A percentile compares a stretch with the other conserved stretches of the same genome.
phyloP scores from a whole-genome alignment of 2,797 vertebrate species.

The Neosalanx taihuensis region DNA sequence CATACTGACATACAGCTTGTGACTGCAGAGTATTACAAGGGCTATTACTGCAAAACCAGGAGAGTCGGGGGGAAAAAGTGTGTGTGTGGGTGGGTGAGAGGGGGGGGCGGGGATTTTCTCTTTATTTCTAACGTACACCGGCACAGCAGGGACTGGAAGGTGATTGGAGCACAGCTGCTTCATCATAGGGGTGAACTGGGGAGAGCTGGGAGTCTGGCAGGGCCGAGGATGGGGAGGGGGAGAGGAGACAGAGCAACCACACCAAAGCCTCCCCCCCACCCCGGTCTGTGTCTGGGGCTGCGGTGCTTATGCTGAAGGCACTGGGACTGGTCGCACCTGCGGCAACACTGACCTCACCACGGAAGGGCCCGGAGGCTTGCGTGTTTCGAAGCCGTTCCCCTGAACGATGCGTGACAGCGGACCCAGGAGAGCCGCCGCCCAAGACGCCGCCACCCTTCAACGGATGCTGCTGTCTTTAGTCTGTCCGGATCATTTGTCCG shows the following conservation, averaged over 20 bases:
- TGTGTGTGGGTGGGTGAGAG: neutral
- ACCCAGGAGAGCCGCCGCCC: neutral
- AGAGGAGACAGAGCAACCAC: conserved; percentile 26
- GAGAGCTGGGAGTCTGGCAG: neutral
- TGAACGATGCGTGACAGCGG: neutral
- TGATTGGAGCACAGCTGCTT: no score
- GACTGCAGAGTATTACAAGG: conserved; percentile 26
- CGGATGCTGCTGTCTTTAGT: neutral
- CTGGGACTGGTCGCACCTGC: conserved; percentile 1
- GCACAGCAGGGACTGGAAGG: conserved; percentile 23
- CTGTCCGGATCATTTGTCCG: neutral
- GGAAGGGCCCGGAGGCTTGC: neutral
- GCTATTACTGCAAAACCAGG: conserved; percentile 34
- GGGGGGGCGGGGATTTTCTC: neutral
- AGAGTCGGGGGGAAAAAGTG: no score
- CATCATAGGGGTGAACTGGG: no score
- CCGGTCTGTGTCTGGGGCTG: neutral
- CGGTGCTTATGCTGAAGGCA: conserved; percentile 12
- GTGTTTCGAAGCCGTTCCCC: conserved; percentile 6
- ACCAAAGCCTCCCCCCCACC: conserved; percentile 23
- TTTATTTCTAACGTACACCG: conserved; percentile 32
- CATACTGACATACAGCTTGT: conserved; percentile 33
- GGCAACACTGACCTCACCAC: neutral
- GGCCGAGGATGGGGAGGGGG: no score
- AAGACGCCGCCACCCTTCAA: neutral